Evolutionary conservation across 2,888 invertebrate genomes (phyloP).

Genomic region (Ramazzottius varieornatus): DNA sequence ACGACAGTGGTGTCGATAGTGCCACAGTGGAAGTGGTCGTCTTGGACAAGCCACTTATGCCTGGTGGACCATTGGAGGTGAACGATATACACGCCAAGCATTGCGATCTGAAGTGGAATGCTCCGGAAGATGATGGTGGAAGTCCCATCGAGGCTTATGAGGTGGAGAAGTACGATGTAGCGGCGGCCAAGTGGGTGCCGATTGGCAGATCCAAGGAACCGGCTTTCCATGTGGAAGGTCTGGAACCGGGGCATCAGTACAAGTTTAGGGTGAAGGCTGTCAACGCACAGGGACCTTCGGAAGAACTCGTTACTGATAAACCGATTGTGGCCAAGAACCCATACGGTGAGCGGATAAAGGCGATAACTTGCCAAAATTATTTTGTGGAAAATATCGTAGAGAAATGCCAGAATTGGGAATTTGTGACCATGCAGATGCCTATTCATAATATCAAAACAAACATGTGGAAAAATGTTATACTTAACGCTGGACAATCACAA

Average conservation of each 20-base stretch:
- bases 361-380: too few species aligned
- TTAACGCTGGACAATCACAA: background rate
- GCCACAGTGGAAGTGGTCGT: slow-evolving; percentile 60
- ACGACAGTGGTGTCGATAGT: slow-evolving; percentile 69
- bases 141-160: slow-evolving; percentile 74
- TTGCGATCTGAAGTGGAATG: slow-evolving; percentile 77
- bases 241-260: slow-evolving; percentile 91
- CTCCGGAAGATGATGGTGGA: slow-evolving; percentile 87
- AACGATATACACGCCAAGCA: slow-evolving; percentile 70
- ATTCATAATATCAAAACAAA: background rate
- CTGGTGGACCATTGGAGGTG: slow-evolving; percentile 74
- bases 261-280: slow-evolving; percentile 90
- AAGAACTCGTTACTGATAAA: slow-evolving; percentile 72
- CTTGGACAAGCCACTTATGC: slow-evolving; percentile 64
- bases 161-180: slow-evolving; percentile 81
- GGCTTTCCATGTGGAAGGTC: slow-evolving; percentile 35
- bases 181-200: slow-evolving; percentile 72
- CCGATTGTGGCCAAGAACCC: slow-evolving; percentile 95
- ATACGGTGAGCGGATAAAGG: slow-evolving; percentile 40
- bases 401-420: too few species aligned
- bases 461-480: background rate
- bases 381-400: too few species aligned
- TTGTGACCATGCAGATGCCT: background rate
- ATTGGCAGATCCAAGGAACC: slow-evolving; percentile 42
- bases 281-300: slow-evolving; percentile 83